phyloP scores from a whole-genome alignment of 2,888 invertebrate species.

The Hirtodrosophila histrioides region DNA sequence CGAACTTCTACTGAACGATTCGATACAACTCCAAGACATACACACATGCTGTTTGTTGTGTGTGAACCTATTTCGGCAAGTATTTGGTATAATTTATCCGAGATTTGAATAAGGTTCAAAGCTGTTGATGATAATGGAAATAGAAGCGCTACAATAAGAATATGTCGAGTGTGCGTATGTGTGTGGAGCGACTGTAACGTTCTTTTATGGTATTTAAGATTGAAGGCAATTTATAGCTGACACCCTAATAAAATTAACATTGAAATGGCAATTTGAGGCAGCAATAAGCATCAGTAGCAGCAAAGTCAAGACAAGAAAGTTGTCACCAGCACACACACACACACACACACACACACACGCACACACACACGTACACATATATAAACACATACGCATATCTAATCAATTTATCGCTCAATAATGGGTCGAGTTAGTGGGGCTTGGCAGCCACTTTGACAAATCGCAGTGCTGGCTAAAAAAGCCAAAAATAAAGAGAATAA shows the following conservation, averaged over 20 bases:
- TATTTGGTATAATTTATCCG: constrained; percentile 56
- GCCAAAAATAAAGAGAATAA: constrained; percentile 16
- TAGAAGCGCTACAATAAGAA: constrained; percentile 43
- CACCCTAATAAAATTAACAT: constrained; percentile 83
- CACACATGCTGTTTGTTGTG: neutral
- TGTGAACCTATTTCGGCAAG: constrained; percentile 22
- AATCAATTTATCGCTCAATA: constrained; percentile 82
- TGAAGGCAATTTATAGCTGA: constrained; percentile 81
- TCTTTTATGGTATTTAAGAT: constrained; percentile 82
- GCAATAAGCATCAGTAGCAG: constrained; percentile 58
- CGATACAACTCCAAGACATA: neutral
- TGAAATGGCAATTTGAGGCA: constrained; percentile 80
- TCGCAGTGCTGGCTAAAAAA: constrained; percentile 56
- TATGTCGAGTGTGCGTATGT: constrained; percentile 44
- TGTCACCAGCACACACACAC: constrained; percentile 37
- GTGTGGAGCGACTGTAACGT: constrained; percentile 53
- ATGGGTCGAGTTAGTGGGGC: constrained; percentile 64
- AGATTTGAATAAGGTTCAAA: constrained; percentile 77
- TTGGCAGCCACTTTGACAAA: constrained; percentile 71
- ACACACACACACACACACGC: constrained; percentile 27
- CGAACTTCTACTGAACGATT: neutral
- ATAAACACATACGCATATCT: constrained; percentile 60
- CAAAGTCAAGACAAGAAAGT: constrained; percentile 40
- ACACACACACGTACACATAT: constrained; percentile 33
- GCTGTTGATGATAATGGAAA: constrained; percentile 77